phyloP scores from a whole-genome alignment of 1,140 invertebrate species.

The Camponotus vicinus region DNA sequence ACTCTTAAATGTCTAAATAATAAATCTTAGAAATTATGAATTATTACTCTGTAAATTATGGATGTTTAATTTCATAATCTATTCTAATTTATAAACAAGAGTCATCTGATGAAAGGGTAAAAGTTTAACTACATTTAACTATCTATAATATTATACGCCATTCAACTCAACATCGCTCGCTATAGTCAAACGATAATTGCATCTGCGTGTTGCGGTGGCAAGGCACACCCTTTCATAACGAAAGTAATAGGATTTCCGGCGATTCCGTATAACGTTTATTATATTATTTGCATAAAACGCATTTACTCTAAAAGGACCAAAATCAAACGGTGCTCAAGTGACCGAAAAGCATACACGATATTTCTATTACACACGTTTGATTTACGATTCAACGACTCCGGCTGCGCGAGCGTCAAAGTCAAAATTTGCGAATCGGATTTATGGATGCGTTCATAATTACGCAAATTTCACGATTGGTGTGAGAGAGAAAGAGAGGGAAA shows the following conservation, averaged over 20 bases:
- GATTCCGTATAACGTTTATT: background rate
- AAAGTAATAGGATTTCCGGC: conserved; percentile 29
- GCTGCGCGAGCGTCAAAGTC: background rate
- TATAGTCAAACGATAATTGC: conserved; percentile 19
- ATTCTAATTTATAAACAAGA: conserved; percentile 42
- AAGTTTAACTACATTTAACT: conserved; percentile 45
- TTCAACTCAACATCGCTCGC: conserved; percentile 27
- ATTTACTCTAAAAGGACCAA: background rate
- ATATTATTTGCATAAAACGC: conserved; percentile 22
- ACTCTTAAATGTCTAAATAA: background rate
- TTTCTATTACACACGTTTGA: conserved; percentile 14
- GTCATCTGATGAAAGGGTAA: conserved; percentile 11
- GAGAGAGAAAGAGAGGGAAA: too few relatives aligned
- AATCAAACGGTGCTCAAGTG: background rate
- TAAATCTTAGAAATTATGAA: background rate
- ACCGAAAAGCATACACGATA: conserved; percentile 5
- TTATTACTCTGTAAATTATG: background rate
- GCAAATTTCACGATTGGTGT: background rate
- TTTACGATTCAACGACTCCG: background rate
- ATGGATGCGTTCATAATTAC: background rate
- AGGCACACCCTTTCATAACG: background rate
- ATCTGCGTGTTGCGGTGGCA: conserved; percentile 4
- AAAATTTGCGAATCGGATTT: conserved; percentile 3
- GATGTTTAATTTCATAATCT: conserved; percentile 16
- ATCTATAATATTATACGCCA: conserved; percentile 1